A percentile compares a stretch with the other conserved stretches of the same genome.
Evolutionary conservation across 2,888 invertebrate genomes (phyloP).

Genomic region (Athetis lepigone): DNA sequence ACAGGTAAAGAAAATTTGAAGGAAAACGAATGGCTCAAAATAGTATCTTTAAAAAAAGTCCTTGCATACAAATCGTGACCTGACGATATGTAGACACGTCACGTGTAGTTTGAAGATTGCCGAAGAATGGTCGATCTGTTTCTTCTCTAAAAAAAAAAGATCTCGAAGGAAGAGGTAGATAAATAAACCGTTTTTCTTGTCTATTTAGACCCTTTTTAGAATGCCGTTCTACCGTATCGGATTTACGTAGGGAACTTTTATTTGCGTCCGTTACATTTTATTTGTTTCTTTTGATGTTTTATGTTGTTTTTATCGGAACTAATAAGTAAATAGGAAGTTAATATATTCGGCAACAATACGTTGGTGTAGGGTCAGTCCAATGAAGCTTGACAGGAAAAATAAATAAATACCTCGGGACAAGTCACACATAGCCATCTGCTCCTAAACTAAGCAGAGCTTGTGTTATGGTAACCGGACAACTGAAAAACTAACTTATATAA

Average conservation of each 20-base stretch:
- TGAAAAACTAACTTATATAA: too few relatives aligned
- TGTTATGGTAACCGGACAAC: too few relatives aligned
- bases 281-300: slow-evolving; percentile 22
- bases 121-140: slow-evolving; percentile 28
- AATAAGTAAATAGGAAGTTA: neutral
- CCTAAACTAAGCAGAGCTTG: too few relatives aligned
- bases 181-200: slow-evolving; percentile 52
- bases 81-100: slow-evolving; percentile 6
- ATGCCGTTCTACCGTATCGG: slow-evolving; percentile 26
- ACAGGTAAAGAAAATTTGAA: neutral
- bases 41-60: too few relatives aligned
- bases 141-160: slow-evolving; percentile 4
- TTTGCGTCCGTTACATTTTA: slow-evolving; percentile 21
- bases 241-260: slow-evolving; percentile 35
- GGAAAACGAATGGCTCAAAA: neutral
- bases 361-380: too few relatives aligned
- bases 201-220: slow-evolving; percentile 49
- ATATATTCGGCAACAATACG: too few relatives aligned
- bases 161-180: slow-evolving; percentile 25
- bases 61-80: slow-evolving; percentile 2
- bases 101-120: slow-evolving; percentile 34
- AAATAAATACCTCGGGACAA: too few relatives aligned
- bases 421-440: too few relatives aligned
- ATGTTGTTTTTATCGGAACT: neutral
- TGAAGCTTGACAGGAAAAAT: too few relatives aligned